Percentiles rank a stretch among this genome's conserved stretches.
These are phyloP conservation scores for Micrasema minimum DNA, from an alignment of 1,140 invertebrate genomes.

Conservation along the genomic window DNA sequence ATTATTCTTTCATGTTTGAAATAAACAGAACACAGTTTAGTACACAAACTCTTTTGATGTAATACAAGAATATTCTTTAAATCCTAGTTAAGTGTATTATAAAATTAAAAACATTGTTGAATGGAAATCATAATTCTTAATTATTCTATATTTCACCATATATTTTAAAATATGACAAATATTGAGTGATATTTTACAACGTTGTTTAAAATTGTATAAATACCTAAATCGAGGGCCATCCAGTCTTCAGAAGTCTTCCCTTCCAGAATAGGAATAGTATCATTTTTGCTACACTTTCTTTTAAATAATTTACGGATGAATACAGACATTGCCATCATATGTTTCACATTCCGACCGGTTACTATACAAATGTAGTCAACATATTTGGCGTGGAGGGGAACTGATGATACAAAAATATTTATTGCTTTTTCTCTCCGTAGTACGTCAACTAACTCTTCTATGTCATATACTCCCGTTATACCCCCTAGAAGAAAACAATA, in stretches of 20 bases:
- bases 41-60: too few relatives aligned
- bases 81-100: too few relatives aligned
- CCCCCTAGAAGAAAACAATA: conserved; percentile 72
- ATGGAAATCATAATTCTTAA: too few relatives aligned
- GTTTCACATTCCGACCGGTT: conserved; percentile 77
- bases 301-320: conserved; percentile 85
- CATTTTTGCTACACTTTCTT: conserved; percentile 72
- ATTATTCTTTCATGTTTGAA: too few relatives aligned
- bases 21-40: too few relatives aligned
- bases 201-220: too few relatives aligned
- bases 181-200: too few relatives aligned
- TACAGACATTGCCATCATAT: conserved; percentile 79
- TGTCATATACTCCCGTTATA: conserved; percentile 82
- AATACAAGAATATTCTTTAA: too few relatives aligned
- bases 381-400: conserved; percentile 82
- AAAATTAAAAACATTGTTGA: too few relatives aligned
- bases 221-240: conserved; percentile 92
- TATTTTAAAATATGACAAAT: too few relatives aligned
- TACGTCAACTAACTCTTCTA: conserved; percentile 85
- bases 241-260: conserved; percentile 81
- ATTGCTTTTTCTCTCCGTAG: conserved; percentile 80
- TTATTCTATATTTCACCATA: too few relatives aligned
- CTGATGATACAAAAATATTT: conserved; percentile 83
- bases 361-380: conserved; percentile 85
- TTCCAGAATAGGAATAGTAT: conserved; percentile 80